Evolutionary conservation across 2,888 invertebrate genomes (phyloP).

Genomic region (Tortricodes alternella): DNA sequence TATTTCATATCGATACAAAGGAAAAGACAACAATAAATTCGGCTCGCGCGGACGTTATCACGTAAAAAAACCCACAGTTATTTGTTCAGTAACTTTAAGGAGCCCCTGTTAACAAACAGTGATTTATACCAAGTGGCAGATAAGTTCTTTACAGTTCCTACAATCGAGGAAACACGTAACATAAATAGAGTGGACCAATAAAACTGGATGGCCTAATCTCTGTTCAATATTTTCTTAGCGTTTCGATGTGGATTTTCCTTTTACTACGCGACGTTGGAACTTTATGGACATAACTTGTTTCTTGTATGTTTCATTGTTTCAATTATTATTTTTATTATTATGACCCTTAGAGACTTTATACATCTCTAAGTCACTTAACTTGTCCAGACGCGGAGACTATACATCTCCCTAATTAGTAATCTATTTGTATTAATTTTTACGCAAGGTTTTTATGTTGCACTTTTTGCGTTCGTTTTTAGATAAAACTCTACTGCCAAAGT

Average conservation of each 20-base stretch:
- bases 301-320: background rate
- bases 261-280: constrained; percentile 34
- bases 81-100: constrained; percentile 30
- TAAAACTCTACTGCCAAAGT: too few species aligned
- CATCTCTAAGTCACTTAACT: too few species aligned
- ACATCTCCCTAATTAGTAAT: too few species aligned
- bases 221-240: constrained; percentile 35
- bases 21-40: constrained; percentile 32
- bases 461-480: too few species aligned
- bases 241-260: constrained; percentile 38
- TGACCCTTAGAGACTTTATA: too few species aligned
- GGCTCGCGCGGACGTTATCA: constrained; percentile 32
- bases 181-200: constrained; percentile 35
- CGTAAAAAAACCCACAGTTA: constrained; percentile 29
- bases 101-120: constrained; percentile 32
- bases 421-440: too few species aligned
- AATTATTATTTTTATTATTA: too few species aligned
- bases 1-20: constrained; percentile 23
- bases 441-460: too few species aligned
- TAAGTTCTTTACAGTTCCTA: constrained; percentile 32
- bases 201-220: constrained; percentile 37
- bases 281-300: constrained; percentile 43
- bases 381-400: too few species aligned
- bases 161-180: constrained; percentile 29
- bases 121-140: constrained; percentile 32